Percentiles rank a stretch among this genome's conserved stretches.
Conservation (phyloP, 1,140 invertebrate genomes). For the Eciton burchellii region DNA sequence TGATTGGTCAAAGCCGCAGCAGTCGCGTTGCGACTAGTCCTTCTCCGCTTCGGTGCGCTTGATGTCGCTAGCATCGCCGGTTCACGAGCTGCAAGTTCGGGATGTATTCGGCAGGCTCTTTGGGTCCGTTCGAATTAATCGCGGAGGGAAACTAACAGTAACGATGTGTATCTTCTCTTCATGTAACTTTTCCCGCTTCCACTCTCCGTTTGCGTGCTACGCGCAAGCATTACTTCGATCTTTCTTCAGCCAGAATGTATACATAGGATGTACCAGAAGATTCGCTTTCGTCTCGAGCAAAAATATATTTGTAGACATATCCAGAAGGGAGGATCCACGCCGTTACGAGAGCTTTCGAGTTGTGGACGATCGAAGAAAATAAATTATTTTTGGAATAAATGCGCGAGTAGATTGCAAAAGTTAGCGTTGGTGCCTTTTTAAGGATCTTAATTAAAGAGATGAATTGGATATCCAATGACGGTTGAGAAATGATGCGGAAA, state of each 20-base stretch:
- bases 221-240: not conserved
- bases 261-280: constrained; percentile 33
- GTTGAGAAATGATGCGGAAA: not conserved
- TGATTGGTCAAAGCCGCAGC: constrained; percentile 52
- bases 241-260: not conserved
- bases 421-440: not conserved
- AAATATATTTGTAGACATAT: constrained; percentile 1
- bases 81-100: constrained; percentile 24
- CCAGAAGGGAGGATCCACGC: constrained; percentile 16
- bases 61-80: not conserved
- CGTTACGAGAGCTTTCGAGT: constrained; percentile 29
- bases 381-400: not conserved
- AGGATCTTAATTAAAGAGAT: not conserved
- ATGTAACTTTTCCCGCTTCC: not conserved
- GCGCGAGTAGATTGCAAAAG: constrained; percentile 25
- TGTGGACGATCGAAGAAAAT: constrained; percentile 8
- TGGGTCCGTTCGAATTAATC: constrained; percentile 34
- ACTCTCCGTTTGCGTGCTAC: not conserved
- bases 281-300: not conserved
- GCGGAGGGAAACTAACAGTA: not conserved
- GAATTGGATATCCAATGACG: not conserved
- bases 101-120: not conserved
- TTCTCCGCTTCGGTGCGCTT: constrained; percentile 11
- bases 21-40: constrained; percentile 53
- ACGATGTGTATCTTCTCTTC: too few relatives aligned